Evolutionary conservation across 53 echinoderm and acorn worm genomes (phyloP).

Genomic region (Hippasteria phrygiana): DNA sequence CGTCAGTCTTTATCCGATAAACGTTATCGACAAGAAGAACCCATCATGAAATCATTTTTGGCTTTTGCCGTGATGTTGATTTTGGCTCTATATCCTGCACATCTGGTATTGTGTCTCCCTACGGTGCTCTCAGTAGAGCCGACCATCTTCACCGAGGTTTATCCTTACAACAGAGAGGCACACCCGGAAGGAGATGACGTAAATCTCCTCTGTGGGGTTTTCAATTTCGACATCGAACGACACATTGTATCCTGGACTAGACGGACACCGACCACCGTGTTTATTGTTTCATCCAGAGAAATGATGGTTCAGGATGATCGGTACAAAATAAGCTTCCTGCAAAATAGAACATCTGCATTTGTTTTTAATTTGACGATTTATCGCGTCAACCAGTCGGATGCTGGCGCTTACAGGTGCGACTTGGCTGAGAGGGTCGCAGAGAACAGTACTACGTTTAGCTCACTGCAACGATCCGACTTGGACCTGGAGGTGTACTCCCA

Average conservation of each 20-base stretch:
- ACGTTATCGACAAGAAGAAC: background rate
- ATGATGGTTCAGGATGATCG: background rate
- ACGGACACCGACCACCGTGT: background rate
- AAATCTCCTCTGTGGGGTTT: background rate
- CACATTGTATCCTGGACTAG: background rate
- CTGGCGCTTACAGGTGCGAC: background rate
- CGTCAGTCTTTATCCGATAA: no score
- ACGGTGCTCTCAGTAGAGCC: background rate
- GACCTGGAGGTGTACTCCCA: background rate
- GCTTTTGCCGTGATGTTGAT: background rate
- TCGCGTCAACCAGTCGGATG: background rate
- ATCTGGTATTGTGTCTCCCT: background rate
- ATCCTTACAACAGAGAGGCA: background rate
- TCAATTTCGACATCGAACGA: background rate
- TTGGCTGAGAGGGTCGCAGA: background rate
- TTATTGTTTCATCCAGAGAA: background rate
- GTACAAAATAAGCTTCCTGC: background rate
- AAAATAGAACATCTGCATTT: background rate
- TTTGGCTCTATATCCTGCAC: background rate
- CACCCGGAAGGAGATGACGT: background rate
- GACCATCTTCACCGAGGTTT: background rate
- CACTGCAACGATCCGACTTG: background rate
- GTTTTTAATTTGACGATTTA: slow-evolving; percentile 1
- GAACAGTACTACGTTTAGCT: background rate
- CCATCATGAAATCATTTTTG: background rate